phyloP scores from a whole-genome alignment of 2,113 vertebrate genomes.

The Cyphomyrus plagiostoma region DNA sequence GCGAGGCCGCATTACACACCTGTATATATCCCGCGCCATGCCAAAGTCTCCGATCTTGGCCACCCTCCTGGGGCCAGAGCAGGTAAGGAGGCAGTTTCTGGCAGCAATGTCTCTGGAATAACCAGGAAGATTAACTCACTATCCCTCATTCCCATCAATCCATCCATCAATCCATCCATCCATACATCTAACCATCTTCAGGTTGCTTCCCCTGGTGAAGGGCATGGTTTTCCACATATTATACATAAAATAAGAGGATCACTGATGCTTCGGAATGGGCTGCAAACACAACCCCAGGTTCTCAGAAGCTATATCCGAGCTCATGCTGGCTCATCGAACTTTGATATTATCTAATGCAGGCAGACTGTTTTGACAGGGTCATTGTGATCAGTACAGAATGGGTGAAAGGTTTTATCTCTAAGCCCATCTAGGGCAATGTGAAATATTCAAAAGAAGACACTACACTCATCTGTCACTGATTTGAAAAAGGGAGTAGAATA shows the following conservation, averaged over 20 bases:
- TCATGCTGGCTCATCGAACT: neutral
- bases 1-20: constrained; percentile 45
- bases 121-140: neutral
- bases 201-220: neutral
- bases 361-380: neutral
- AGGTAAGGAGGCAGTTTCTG: constrained; percentile 83
- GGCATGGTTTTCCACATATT: neutral
- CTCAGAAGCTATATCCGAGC: neutral
- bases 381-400: neutral
- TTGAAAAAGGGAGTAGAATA: neutral
- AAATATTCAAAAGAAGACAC: neutral
- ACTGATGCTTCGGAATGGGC: neutral
- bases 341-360: neutral
- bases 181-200: neutral
- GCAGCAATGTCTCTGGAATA: constrained; percentile 80
- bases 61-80: constrained; percentile 65
- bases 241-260: neutral
- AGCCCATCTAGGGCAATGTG: neutral
- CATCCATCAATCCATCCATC: neutral
- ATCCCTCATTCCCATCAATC: neutral
- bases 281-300: neutral
- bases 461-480: neutral
- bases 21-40: constrained; percentile 88
- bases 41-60: constrained; percentile 90
- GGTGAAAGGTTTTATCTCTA: neutral